Percentiles rank a stretch among this genome's conserved stretches.
These are phyloP conservation scores for Hoplostethus mediterraneus DNA, from an alignment of 2,797 vertebrate species.

Conservation along the genomic window DNA sequence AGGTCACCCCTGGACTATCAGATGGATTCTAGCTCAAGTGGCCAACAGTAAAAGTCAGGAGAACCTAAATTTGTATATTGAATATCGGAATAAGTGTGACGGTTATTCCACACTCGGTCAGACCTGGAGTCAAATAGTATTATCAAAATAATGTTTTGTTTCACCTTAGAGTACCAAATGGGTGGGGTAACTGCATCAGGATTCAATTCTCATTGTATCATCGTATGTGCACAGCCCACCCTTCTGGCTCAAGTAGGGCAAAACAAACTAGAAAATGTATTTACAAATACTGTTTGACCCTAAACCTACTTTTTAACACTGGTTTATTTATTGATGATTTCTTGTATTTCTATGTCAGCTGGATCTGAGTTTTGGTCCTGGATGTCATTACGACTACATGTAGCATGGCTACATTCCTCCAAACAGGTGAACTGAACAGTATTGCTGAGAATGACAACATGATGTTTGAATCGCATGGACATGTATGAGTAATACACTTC, in stretches of 20 bases:
- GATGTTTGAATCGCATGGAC: slow-evolving; percentile 32
- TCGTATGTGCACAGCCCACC: not conserved
- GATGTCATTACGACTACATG: slow-evolving; percentile 33
- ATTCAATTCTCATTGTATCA: not conserved
- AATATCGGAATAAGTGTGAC: not conserved
- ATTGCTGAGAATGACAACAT: slow-evolving; percentile 47
- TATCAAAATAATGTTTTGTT: slow-evolving; percentile 46
- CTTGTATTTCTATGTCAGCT: slow-evolving; percentile 62
- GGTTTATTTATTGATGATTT: slow-evolving; percentile 57
- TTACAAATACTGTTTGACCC: slow-evolving; percentile 19
- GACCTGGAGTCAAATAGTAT: slow-evolving; percentile 5
- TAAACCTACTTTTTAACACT: slow-evolving; percentile 22
- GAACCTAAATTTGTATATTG: slow-evolving; percentile 6
- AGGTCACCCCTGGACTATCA: slow-evolving; percentile 42
- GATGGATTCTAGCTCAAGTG: not conserved
- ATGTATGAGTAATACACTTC: slow-evolving; percentile 42
- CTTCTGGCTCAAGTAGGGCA: slow-evolving; percentile 9
- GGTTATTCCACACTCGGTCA: not conserved
- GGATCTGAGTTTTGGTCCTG: slow-evolving; percentile 52
- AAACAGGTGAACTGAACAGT: slow-evolving; percentile 52
- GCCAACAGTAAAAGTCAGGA: not conserved
- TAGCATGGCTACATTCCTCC: slow-evolving; percentile 48
- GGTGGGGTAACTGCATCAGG: slow-evolving; percentile 22
- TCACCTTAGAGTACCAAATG: slow-evolving; percentile 1
- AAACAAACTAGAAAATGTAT: slow-evolving; percentile 9